Base-by-base conservation (phyloP, 2,113 vertebrate genomes). In the Melanocharis versteri region DNA sequence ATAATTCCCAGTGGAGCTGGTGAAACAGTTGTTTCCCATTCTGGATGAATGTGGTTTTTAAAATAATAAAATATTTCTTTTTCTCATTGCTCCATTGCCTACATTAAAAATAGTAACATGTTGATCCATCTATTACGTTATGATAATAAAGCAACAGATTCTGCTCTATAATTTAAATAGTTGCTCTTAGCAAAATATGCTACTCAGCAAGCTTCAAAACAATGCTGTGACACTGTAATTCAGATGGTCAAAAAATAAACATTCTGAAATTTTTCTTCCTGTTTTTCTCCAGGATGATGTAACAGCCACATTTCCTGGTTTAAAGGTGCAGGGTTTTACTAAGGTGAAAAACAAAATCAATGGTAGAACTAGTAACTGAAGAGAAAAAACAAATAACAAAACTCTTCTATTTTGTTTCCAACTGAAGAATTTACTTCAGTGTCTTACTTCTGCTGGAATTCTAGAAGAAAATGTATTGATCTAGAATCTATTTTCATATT, bases 121-220 rank as follows among this genome's bases (percentile, higher is more conserved):
- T 61, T 92, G 70, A 93, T 64, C 70, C 61, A 64, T 76, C n/a
- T 82, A 76, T 54, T 93, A 66, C 8, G 11, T 82, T 90, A 90
- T 50, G 30, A 91, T 65, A 93, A 96, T 82, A 96, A 94, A 95
- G 39, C 33, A 96, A 88, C 39, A 91, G 64, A 81, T 93, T 82
- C 64, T 90, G 50, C 60, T 56, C 83, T 94, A 27, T 66, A 89
- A 93, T 93, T 95, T 96, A 93, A 94, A 91, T 82, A 70, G 79
- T 79, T 94, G 33, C 26, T 93, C 23, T 76, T 72, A 83, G 78
- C 26, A 90, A 91, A 89, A 90, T n/a, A 87, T 15, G 15, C 40
- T 82, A 42, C 65, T 84, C 81, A 78, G 65, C 57, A 90, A 88
- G 47, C 54, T 93, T 88, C 61, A 62, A 66, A 91, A 89, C 61